A percentile compares a stretch with the other conserved stretches of the same genome.
phyloP scores from a whole-genome alignment of 2,113 vertebrate genomes.

The Corydoras sp. region DNA sequence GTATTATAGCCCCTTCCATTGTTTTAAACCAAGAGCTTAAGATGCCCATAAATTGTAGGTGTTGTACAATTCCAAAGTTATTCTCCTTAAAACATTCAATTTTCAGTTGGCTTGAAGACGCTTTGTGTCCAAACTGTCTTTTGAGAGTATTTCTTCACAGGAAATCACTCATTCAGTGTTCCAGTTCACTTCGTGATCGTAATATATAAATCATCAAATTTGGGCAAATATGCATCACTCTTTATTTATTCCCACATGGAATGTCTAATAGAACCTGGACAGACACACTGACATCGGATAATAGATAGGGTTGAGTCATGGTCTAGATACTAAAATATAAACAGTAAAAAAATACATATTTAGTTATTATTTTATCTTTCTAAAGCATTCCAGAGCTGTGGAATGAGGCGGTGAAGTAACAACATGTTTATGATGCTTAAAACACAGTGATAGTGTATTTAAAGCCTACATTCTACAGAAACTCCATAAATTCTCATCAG shows the following conservation, averaged over 20 bases:
- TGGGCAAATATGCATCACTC: neutral
- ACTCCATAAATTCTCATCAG: too few species aligned
- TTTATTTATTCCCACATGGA: neutral
- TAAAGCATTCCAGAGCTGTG: too few species aligned
- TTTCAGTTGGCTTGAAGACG: constrained; percentile 16
- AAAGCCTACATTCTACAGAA: too few species aligned
- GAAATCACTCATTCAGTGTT: too few species aligned
- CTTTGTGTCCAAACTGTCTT: constrained; percentile 1
- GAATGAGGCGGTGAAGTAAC: too few species aligned
- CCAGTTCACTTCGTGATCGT: too few species aligned
- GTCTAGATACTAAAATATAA: neutral
- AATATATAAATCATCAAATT: too few species aligned
- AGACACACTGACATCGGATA: neutral
- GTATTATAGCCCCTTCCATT: constrained; percentile 28
- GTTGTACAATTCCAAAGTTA: constrained; percentile 40
- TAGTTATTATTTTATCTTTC: too few species aligned
- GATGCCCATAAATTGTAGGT: constrained; percentile 43
- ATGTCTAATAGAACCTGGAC: neutral
- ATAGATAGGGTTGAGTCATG: neutral
- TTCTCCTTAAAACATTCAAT: constrained; percentile 44
- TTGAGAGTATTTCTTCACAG: too few species aligned
- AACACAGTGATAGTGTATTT: too few species aligned
- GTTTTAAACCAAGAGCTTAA: constrained; percentile 43
- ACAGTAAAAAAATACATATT: neutral
- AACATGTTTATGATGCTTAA: too few species aligned